These are phyloP conservation scores for Leptinotarsa undecemlineata DNA, from an alignment of 1,140 invertebrate genomes.

Conservation along the genomic window DNA sequence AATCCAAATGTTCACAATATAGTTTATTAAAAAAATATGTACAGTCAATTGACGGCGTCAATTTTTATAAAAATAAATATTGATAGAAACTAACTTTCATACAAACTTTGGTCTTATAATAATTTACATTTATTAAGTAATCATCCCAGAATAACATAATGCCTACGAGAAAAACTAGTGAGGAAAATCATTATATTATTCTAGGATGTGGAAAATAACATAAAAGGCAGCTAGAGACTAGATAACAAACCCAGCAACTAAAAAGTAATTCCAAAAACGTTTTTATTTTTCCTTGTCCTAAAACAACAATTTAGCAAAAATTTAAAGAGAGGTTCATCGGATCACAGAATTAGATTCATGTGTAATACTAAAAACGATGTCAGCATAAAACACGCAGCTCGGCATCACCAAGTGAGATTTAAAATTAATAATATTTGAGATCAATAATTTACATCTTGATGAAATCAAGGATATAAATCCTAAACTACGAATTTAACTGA, in stretches of 20 bases:
- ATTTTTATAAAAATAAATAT: slow-evolving; percentile 27
- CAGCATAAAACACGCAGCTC: background rate
- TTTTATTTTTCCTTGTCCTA: background rate
- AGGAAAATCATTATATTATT: slow-evolving; percentile 9
- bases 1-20: background rate
- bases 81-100: slow-evolving; percentile 16
- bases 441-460: slow-evolving; percentile 13
- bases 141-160: background rate
- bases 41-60: slow-evolving; percentile 12
- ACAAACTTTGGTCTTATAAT: slow-evolving; percentile 27
- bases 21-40: slow-evolving; percentile 16
- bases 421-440: slow-evolving; percentile 12
- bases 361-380: slow-evolving; percentile 1
- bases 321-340: background rate
- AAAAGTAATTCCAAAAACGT: slow-evolving; percentile 17
- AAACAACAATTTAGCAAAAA: background rate
- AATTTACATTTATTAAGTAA: slow-evolving; percentile 1
- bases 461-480: background rate
- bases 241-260: slow-evolving; percentile 29
- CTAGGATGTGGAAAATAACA: background rate
- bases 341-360: slow-evolving; percentile 24
- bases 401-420: background rate
- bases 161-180: background rate
- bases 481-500: background rate
- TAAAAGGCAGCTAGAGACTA: slow-evolving; percentile 24